A percentile compares a stretch with the other conserved stretches of the same genome.
These are phyloP conservation scores for Nothoprocta perdicaria DNA, from an alignment of 2,113 vertebrate species.

Conservation along the genomic window DNA sequence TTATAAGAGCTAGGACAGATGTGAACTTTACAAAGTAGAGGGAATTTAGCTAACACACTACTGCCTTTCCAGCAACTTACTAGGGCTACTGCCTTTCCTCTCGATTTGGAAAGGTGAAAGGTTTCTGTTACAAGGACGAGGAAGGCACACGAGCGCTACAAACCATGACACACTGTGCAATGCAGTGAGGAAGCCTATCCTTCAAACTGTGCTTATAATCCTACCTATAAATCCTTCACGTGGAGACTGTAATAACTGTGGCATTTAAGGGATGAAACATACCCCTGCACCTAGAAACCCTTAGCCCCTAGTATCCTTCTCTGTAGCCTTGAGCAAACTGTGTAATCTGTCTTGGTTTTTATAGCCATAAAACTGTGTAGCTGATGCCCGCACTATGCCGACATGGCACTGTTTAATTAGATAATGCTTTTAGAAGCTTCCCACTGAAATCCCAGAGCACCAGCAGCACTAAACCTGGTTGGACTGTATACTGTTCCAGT, in stretches of 20 bases:
- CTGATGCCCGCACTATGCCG: rapidly evolving
- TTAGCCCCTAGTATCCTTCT: neutral
- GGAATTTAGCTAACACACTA: neutral
- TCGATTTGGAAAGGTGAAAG: neutral
- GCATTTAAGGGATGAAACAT: neutral
- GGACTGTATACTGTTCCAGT: neutral
- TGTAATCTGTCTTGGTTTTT: neutral
- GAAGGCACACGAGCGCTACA: neutral
- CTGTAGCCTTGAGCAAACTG: neutral
- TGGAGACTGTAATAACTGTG: neutral
- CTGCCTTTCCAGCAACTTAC: no score
- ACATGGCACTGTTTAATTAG: neutral
- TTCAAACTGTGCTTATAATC: neutral
- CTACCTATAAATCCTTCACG: neutral
- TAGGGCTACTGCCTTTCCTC: neutral
- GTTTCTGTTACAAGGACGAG: neutral
- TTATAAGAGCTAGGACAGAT: neutral
- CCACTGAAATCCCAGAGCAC: neutral
- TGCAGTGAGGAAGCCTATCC: neutral
- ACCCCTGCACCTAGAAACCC: neutral
- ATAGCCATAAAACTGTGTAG: neutral
- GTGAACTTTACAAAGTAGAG: neutral
- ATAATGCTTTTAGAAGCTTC: neutral
- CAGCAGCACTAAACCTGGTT: neutral
- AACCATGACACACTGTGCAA: neutral